Conservation (phyloP, 2,113 vertebrate species). For the Cranoglanis bouderius region DNA sequence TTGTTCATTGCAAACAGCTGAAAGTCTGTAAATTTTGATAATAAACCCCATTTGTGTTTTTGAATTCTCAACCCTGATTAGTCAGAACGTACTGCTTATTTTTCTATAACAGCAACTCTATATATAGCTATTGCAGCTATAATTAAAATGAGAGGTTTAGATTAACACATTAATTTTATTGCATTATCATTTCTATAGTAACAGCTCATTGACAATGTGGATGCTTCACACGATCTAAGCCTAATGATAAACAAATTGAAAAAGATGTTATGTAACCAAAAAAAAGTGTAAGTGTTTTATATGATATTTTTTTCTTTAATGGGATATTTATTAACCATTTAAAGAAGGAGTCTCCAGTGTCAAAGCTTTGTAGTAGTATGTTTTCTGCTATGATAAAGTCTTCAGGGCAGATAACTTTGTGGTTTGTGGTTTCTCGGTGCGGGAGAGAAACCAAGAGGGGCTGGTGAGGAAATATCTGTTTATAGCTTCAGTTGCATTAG, state of each 20-base stretch:
- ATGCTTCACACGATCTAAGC: background rate
- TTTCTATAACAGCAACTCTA: background rate
- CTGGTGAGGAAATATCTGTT: background rate
- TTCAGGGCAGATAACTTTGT: background rate
- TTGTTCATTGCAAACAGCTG: no score
- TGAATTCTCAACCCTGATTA: background rate
- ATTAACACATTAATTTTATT: background rate
- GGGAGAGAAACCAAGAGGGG: background rate
- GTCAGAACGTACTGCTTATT: background rate
- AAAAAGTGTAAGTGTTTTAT: background rate
- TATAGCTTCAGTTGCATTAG: background rate
- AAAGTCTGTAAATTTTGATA: no score
- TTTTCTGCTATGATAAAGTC: background rate
- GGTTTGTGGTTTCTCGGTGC: background rate
- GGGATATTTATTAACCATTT: background rate
- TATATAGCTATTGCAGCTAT: background rate
- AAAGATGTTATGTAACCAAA: background rate
- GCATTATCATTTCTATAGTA: background rate
- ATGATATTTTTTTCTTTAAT: background rate
- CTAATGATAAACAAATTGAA: background rate
- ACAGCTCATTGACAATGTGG: background rate
- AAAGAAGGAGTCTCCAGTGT: background rate
- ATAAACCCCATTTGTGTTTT: no score
- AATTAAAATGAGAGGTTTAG: background rate
- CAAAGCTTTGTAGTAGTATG: background rate